Evolutionary conservation across 2,888 invertebrate genomes (phyloP).

Genomic region (Tetanocera ferruginea): DNA sequence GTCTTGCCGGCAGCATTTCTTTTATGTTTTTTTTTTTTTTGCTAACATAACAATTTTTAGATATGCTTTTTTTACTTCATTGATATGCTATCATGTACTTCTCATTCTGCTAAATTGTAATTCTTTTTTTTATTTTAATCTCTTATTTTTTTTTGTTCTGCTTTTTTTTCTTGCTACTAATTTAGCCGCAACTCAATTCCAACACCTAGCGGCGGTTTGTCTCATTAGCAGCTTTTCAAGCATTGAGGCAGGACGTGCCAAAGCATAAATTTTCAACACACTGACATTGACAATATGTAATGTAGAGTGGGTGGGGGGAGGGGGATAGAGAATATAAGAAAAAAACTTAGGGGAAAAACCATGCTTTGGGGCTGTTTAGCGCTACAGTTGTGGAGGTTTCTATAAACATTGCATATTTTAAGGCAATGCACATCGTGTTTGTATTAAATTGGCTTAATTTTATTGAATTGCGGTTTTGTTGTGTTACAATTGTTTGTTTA

Average conservation of each 20-base stretch:
- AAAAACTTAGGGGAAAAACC: background rate
- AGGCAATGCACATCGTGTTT: background rate
- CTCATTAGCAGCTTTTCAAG: constrained; percentile 58
- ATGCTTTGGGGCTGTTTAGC: background rate
- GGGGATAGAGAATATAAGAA: background rate
- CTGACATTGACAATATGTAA: constrained; percentile 28
- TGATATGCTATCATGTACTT: background rate
- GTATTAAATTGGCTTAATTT: constrained; percentile 10
- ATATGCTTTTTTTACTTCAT: background rate
- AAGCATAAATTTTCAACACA: constrained; percentile 27
- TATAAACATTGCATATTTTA: constrained; percentile 21
- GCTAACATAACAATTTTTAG: background rate
- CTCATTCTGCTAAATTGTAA: background rate
- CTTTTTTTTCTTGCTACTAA: constrained; percentile 18
- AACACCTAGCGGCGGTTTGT: constrained; percentile 63
- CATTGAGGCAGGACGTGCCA: constrained; percentile 30
- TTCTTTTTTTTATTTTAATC: background rate
- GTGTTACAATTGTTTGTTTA: background rate
- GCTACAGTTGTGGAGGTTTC: background rate
- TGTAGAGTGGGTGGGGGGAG: background rate
- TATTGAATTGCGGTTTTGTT: background rate
- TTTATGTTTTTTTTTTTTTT: background rate
- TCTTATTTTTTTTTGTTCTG: background rate
- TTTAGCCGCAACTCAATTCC: constrained; percentile 42
- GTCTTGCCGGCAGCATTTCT: too few species aligned